Evolutionary conservation across 2,113 vertebrate genomes (phyloP), one percentile per base, ranked within the genome.

Genomic region (Oreocharis arfaki): DNA sequence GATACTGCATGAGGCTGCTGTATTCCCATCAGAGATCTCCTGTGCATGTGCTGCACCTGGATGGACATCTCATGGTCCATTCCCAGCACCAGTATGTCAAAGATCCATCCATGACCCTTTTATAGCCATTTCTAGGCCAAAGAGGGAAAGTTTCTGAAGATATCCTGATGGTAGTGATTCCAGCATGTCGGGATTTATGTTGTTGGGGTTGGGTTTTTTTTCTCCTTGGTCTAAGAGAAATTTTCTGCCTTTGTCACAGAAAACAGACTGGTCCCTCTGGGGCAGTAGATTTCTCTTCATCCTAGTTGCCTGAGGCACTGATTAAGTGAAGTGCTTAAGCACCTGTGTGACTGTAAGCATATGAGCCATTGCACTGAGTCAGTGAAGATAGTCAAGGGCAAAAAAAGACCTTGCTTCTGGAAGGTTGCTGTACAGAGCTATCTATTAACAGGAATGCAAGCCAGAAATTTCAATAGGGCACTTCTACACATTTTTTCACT

Each of bases 241-340:
- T 44, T 78, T 82, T 75, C 49, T 75, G 49, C 44, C 60, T 59
- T 77, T 77, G 77, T 75, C 64, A 75, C 41, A 79, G 93, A 67
- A 92, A 88, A 86, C 19, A 52, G 35, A 50, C 30, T 63, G 23
- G 35, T 93, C 73, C 68, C 63, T 60, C 50, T 75, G 47, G 52
- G 77, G 35, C n/a, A 52, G 47, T 19, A 78, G 76, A 68, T 87
- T 81, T 85, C 49, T 87, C 92, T 83, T 90, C 80, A 64, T 75
- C 84, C 35, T 87, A 0, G 0, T 59, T 89, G 42, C 56, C 68
- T 0, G 1, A 88, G 86, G 76, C 83, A 59, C 59, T 75, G 68
- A 92, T 77, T 69, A 89, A 90, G 47, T 52, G 55, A 80, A 67
- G 68, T 71, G 61, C 73, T 92, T 89, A 47, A 91, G 86, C 64